A percentile compares a stretch with the other conserved stretches of the same genome.
phyloP scores from a whole-genome alignment of 2,113 vertebrate species.

The Suricata suricatta region DNA sequence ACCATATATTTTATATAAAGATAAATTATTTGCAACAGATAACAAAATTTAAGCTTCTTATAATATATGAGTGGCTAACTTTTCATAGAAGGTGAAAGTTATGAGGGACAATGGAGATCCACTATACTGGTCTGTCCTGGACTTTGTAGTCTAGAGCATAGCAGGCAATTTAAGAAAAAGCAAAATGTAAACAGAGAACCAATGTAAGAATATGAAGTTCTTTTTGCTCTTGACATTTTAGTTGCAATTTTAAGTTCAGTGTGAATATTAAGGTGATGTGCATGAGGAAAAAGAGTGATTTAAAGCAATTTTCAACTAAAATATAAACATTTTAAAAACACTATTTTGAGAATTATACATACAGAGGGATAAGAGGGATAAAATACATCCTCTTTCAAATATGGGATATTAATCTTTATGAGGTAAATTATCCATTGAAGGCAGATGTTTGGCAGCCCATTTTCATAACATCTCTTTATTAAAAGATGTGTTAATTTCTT shows the following conservation, averaged over 20 bases:
- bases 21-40: background rate
- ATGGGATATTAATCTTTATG: background rate
- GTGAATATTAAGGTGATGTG: background rate
- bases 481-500: background rate
- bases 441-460: background rate
- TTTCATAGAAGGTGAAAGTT: background rate
- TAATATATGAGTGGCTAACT: background rate
- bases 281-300: background rate
- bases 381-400: background rate
- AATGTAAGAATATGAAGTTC: background rate
- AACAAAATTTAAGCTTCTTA: background rate
- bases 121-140: fast-evolving
- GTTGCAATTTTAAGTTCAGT: background rate
- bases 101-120: background rate
- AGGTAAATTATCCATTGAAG: background rate
- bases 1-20: background rate
- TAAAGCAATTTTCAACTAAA: background rate
- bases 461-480: background rate
- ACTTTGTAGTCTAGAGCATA: background rate
- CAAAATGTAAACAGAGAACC: background rate
- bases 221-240: background rate
- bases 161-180: background rate
- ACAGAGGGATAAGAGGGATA: background rate
- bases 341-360: background rate
- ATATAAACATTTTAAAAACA: background rate